phyloP scores from a whole-genome alignment of 2,113 vertebrate species.

The Phrynocephalus versicolor region DNA sequence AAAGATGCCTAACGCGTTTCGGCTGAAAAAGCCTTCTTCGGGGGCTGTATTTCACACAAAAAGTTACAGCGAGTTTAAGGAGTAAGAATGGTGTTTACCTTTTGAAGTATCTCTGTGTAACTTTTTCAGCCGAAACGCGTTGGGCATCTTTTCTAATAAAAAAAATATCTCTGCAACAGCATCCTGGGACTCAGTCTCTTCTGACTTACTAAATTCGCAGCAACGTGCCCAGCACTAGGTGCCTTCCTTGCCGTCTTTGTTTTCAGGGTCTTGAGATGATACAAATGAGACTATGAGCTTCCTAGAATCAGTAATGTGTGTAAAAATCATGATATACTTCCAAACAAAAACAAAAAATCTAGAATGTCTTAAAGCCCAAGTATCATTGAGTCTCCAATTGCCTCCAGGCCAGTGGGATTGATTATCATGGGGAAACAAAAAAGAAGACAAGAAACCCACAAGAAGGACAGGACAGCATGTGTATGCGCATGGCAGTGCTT shows the following conservation, averaged over 20 bases:
- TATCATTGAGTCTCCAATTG: slow-evolving; percentile 14
- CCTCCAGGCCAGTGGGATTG: background rate
- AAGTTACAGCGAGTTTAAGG: no score
- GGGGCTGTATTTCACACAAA: no score
- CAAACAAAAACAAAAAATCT: background rate
- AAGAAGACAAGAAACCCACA: background rate
- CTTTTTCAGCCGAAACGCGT: no score
- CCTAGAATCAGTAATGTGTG: slow-evolving; percentile 25
- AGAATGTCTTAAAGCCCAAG: slow-evolving; percentile 1
- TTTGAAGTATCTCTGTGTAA: no score
- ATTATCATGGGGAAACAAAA: background rate
- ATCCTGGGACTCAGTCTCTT: no score
- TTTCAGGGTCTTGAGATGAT: slow-evolving; percentile 16
- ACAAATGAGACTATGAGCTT: slow-evolving; percentile 32
- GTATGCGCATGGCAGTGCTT: slow-evolving; percentile 38
- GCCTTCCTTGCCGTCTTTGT: slow-evolving; percentile 26
- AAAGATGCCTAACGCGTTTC: no score
- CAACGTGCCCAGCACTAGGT: background rate
- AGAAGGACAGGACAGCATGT: background rate
- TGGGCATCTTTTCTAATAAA: no score
- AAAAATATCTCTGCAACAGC: no score
- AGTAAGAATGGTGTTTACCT: no score
- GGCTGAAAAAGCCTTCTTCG: no score
- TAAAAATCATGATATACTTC: slow-evolving; percentile 1
- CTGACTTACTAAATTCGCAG: slow-evolving; percentile 10